Evolutionary conservation across 2,113 vertebrate species (phyloP), one percentile per base, ranked within the genome.

Genomic region (Leptobrachium ailaonicum): DNA sequence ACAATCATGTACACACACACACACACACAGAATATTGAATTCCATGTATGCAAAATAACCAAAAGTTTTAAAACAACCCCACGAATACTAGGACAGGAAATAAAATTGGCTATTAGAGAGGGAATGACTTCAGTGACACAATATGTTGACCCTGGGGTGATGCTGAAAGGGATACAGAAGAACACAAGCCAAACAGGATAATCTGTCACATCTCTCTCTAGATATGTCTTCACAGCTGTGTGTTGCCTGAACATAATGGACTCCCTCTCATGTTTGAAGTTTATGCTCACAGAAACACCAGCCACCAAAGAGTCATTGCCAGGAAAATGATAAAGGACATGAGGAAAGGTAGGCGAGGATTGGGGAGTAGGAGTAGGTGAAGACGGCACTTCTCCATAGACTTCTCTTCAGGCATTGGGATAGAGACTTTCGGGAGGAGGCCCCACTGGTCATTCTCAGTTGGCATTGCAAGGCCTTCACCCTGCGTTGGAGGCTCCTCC

Each of bases 251-350:
- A 32, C 20, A 32, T 32, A 32, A 32, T 32, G 20, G 20, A 32
- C 20, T 32, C 20, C 20, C 20, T 32, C 20, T 32, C 20, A 32
- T 32, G 20, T 32, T 32, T 32, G 20, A 32, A 32, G 20, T 32
- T 32, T 32, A 20, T 3, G 13, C 85, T 94, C 88, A 97, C 86
- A 96, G 87, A 85, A 97, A 96, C 85, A 95, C 87, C 73, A 98
- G 91, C 96, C 95, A 97, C 92, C 95, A 95, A 77, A 96, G 83
- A 86, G 94, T 95, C 82, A 97, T 83, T 0, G 87, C 93, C 88
- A 95, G 40, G 63, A 96, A 84, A 88, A 97, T 85, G 7, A 97
- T 88, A 85, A 94, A 92, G 40, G 96, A 96, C 92, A 97, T 91
- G 85, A 97, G 72, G 87, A 96, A 92, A 82, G 94, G 93, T 86